Evolutionary conservation across 2,797 vertebrate species (phyloP).

Genomic region (Argya squamiceps): DNA sequence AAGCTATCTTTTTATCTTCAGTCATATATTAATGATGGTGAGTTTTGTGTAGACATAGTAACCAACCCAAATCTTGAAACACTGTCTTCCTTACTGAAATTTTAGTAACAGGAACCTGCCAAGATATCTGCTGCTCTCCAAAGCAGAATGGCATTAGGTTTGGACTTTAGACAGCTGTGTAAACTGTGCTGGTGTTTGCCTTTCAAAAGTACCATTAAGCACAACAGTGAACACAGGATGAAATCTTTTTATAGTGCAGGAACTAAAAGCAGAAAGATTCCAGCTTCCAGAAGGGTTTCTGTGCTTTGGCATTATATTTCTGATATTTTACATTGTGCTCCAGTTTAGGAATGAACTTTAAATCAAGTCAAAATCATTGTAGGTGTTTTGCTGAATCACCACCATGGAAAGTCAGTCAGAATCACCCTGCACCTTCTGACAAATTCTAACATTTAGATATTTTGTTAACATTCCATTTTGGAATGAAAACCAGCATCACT

Average conservation of each 20-base stretch:
- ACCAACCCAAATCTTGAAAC: slow-evolving; percentile 33
- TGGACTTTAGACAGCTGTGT: slow-evolving; percentile 57
- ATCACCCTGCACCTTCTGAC: not conserved
- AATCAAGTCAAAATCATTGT: not conserved
- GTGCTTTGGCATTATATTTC: not conserved
- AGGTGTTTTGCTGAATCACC: not conserved
- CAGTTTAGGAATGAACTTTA: slow-evolving; percentile 1
- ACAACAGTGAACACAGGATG: not conserved
- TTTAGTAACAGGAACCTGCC: slow-evolving; percentile 26
- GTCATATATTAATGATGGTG: not conserved
- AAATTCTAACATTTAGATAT: not conserved
- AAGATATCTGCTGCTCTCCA: not conserved
- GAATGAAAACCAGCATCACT: not conserved
- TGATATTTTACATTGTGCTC: not conserved
- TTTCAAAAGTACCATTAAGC: slow-evolving; percentile 36
- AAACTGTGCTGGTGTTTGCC: slow-evolving; percentile 53
- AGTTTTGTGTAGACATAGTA: not conserved
- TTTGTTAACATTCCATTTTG: not conserved
- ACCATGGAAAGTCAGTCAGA: not conserved
- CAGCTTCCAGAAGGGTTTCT: not conserved
- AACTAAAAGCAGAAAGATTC: not conserved
- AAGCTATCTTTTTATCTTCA: not conserved
- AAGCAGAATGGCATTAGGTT: slow-evolving; percentile 34
- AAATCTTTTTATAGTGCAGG: not conserved
- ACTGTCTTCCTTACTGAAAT: not conserved